Base-by-base conservation (phyloP, 2,113 vertebrate species). In the Heliornis fulica region DNA sequence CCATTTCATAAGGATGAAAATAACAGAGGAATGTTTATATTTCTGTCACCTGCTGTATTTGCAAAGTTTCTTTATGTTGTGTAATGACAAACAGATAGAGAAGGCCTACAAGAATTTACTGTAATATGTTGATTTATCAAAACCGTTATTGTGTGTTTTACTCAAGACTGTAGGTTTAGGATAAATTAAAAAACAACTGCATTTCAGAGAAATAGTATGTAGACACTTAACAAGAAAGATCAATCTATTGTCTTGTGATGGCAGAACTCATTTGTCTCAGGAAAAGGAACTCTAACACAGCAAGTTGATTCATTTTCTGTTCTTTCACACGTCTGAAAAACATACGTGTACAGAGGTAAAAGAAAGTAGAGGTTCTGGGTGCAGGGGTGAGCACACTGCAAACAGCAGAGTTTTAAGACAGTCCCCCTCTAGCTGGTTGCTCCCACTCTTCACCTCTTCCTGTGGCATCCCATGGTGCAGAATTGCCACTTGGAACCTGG, bases 381-480 rank as follows among this genome's bases (percentile, higher is more conserved):
- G 20, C 66, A 75, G 3, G 2, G n/a, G 29, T 60, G 46, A 92
- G 40, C 43, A 16, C 36, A 11, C 13, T 9, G 32, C 40, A 31
- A 57, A 41, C n/a, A 65, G 10, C 5, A 0, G 0, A n/a, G 15
- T 26, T 79, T 31, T 50, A 53, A 40, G 14, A 12, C 0, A n/a
- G 7, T 34, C 32, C n/a, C 53, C 3, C 76, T 43, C 26, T 29
- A 22, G 29, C 29, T 65, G 8, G 9, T 26, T 41, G 16, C 34
- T 51, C 51, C 19, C 32, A 6, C 46, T 45, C 25, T 23, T 50
- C 45, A 45, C 51, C 41, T 63, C 40, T 38, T 72, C 23, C 75
- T 63, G 40, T 6, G 2, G 46, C 45, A 10, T 50, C 36, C 66
- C 70, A 46, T 3, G 7, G 34, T 43, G 19, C 53, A 71, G 13